Percentiles rank a stretch among this genome's conserved stretches.
phyloP scores from a whole-genome alignment of 2,888 invertebrate genomes.

The Sphinx pinastri region DNA sequence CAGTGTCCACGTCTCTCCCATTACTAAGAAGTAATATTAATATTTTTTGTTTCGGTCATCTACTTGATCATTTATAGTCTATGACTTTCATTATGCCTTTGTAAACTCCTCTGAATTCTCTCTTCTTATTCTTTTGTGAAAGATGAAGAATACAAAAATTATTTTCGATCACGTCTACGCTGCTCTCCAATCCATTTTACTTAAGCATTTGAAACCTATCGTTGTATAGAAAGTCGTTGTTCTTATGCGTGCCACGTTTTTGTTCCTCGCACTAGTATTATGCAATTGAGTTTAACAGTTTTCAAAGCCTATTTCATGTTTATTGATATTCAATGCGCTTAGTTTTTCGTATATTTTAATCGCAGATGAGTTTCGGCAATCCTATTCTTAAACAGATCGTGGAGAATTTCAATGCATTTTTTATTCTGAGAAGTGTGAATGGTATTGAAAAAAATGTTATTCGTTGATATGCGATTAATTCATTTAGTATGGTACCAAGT shows the following conservation, averaged over 20 bases:
- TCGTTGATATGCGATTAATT: too few relatives aligned
- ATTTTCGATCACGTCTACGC: not conserved
- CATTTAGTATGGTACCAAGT: too few relatives aligned
- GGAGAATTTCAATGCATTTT: not conserved
- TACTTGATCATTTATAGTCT: not conserved
- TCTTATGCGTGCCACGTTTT: conserved; percentile 15
- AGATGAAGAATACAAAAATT: not conserved
- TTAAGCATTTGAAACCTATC: conserved; percentile 23
- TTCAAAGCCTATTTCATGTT: conserved; percentile 15
- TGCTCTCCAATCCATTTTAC: not conserved
- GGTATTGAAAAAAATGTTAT: too few relatives aligned
- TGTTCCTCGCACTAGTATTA: conserved; percentile 20
- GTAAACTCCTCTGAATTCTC: not conserved
- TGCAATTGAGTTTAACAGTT: conserved; percentile 3
- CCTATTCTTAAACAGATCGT: not conserved
- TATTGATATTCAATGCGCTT: conserved; percentile 19
- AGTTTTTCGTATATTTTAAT: conserved; percentile 21
- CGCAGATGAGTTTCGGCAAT: conserved; percentile 8
- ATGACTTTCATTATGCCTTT: not conserved
- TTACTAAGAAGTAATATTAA: too few relatives aligned
- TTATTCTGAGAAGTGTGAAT: not conserved
- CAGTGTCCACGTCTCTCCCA: too few relatives aligned
- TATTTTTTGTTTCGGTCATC: not conserved
- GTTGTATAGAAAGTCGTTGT: conserved; percentile 19
- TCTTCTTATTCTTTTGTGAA: not conserved